A percentile compares a stretch with the other conserved stretches of the same genome.
Evolutionary conservation across 2,888 invertebrate genomes (phyloP).

Genomic region (Agonopterix subpropinquella): DNA sequence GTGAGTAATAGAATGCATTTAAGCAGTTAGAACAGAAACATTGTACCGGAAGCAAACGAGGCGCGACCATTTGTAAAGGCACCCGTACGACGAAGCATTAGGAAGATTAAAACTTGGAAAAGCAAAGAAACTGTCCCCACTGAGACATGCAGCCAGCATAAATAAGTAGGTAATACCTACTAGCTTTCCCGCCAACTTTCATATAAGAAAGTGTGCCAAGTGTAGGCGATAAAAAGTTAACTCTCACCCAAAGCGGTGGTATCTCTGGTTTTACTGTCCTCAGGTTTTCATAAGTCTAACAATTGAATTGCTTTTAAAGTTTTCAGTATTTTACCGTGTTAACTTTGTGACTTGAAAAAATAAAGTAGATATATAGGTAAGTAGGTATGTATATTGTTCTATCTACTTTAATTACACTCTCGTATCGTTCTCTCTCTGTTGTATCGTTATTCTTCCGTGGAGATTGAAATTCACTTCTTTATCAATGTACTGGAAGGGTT

Average conservation of each 20-base stretch:
- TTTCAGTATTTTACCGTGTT: neutral
- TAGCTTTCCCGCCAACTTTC: slow-evolving; percentile 10
- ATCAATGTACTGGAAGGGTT: too few species aligned
- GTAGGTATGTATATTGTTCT: too few species aligned
- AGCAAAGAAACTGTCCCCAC: slow-evolving; percentile 47
- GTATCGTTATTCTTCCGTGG: too few species aligned
- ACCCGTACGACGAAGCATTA: slow-evolving; percentile 59
- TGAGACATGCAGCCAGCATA: slow-evolving; percentile 17
- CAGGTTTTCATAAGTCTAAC: slow-evolving; percentile 1
- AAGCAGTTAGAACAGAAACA: slow-evolving; percentile 35
- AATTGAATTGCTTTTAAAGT: neutral
- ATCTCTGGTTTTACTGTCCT: slow-evolving; percentile 1
- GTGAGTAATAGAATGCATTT: slow-evolving; percentile 2
- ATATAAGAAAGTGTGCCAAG: slow-evolving; percentile 12
- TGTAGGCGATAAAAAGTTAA: slow-evolving; percentile 12
- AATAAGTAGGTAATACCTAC: slow-evolving; percentile 12
- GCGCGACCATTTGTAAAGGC: slow-evolving; percentile 48
- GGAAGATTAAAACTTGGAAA: slow-evolving; percentile 70
- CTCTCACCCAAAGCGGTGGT: neutral
- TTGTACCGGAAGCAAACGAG: slow-evolving; percentile 36
- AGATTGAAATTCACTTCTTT: too few species aligned
- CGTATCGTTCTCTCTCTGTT: too few species aligned
- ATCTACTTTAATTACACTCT: too few species aligned
- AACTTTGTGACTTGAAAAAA: too few species aligned
- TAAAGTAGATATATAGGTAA: too few species aligned